phyloP scores from a whole-genome alignment of 2,888 invertebrate genomes.

The Ctenicera cuprea region DNA sequence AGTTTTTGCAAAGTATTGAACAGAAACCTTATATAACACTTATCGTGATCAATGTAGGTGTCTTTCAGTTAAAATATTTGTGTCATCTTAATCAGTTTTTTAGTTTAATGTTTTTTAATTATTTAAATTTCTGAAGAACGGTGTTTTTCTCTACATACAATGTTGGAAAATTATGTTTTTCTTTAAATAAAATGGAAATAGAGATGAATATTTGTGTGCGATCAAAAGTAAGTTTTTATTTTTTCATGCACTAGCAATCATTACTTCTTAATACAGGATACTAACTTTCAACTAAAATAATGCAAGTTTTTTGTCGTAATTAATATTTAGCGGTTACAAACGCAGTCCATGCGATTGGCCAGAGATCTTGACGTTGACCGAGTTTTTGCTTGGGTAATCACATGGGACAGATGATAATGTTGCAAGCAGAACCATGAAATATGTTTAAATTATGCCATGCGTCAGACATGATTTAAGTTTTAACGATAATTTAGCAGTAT shows the following conservation, averaged over 20 bases:
- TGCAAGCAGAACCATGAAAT: slow-evolving; percentile 33
- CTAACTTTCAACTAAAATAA: slow-evolving; percentile 21
- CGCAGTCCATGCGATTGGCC: slow-evolving; percentile 11
- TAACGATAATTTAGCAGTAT: no score
- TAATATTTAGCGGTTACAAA: slow-evolving; percentile 19
- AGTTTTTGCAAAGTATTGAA: no score
- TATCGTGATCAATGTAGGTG: slow-evolving; percentile 1
- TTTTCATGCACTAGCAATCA: not conserved
- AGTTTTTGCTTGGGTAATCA: slow-evolving; percentile 31
- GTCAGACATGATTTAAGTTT: not conserved
- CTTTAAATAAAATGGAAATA: no score
- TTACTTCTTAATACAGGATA: slow-evolving; percentile 3
- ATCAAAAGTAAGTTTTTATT: not conserved
- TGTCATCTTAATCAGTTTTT: not conserved
- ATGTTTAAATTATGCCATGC: slow-evolving; percentile 9
- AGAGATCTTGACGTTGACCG: slow-evolving; percentile 28
- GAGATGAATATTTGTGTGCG: not conserved
- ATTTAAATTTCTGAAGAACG: not conserved
- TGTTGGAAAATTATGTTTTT: not conserved
- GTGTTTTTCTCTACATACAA: no score
- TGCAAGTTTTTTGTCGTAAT: slow-evolving; percentile 11
- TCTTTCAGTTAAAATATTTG: not conserved
- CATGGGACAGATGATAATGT: slow-evolving; percentile 35
- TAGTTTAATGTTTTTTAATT: not conserved
- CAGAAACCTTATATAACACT: no score